phyloP scores from a whole-genome alignment of 2,113 vertebrate genomes.

The Sakesphorus luctuosus region DNA sequence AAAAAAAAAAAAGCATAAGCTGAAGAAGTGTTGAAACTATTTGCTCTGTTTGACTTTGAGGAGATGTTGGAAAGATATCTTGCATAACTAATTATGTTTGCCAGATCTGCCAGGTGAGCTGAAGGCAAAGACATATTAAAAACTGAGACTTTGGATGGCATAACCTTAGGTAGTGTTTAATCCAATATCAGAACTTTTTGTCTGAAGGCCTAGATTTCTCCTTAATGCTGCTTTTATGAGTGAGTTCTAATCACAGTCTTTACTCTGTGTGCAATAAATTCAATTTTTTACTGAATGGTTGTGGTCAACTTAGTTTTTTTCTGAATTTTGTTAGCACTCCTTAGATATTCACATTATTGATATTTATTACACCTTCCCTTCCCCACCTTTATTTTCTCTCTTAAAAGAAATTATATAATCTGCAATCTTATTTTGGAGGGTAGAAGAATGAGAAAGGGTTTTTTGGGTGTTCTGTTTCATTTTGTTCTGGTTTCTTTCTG shows the following conservation, averaged over 20 bases:
- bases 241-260: background rate
- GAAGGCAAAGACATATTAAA: background rate
- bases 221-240: background rate
- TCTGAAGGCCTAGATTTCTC: background rate
- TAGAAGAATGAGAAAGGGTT: background rate
- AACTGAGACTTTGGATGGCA: background rate
- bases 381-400: rapidly evolving
- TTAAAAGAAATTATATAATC: background rate
- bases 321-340: background rate
- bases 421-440: background rate
- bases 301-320: background rate
- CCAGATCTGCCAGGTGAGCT: background rate
- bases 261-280: background rate
- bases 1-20: background rate
- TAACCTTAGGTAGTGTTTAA: background rate
- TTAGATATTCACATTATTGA: background rate
- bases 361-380: background rate
- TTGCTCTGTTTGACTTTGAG: background rate
- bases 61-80: background rate
- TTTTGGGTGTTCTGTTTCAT: background rate
- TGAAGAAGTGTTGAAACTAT: background rate
- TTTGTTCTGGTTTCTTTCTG: background rate
- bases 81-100: background rate
- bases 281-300: background rate
- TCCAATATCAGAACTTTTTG: background rate